phyloP scores from a whole-genome alignment of 2,888 invertebrate genomes.

The Eledone cirrhosa region DNA sequence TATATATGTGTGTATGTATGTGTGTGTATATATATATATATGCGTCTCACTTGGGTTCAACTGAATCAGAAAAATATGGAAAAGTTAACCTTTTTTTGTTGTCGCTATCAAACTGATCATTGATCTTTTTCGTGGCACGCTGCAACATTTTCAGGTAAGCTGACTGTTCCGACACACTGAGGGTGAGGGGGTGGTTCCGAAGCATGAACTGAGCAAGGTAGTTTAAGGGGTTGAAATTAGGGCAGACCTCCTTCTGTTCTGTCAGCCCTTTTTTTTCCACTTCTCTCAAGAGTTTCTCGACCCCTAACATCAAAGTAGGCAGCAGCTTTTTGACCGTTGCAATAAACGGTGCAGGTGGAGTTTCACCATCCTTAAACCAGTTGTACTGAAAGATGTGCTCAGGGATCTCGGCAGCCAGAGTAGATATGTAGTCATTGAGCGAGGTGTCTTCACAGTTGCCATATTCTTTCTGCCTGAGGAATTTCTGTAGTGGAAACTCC shows the following conservation, averaged over 20 bases:
- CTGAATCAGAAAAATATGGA: constrained; percentile 55
- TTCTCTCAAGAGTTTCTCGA: constrained; percentile 65
- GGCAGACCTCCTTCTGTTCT: constrained; percentile 50
- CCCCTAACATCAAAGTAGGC: constrained; percentile 65
- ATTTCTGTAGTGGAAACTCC: no score
- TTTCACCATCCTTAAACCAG: no score
- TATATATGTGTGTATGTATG: not conserved
- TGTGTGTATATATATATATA: no score
- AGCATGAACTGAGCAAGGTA: constrained; percentile 66
- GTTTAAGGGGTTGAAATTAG: constrained; percentile 67
- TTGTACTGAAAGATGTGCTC: constrained; percentile 50
- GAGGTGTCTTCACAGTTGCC: no score
- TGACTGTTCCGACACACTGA: constrained; percentile 66
- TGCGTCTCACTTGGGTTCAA: no score
- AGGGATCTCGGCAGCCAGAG: constrained; percentile 62
- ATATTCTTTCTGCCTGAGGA: no score
- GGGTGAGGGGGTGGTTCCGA: constrained; percentile 66
- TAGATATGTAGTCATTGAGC: constrained; percentile 21
- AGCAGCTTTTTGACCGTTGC: constrained; percentile 60
- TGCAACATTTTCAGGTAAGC: constrained; percentile 65
- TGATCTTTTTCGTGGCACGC: constrained; percentile 61
- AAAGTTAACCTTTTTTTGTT: constrained; percentile 64
- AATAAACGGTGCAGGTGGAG: no score
- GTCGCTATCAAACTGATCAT: constrained; percentile 61
- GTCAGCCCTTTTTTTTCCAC: constrained; percentile 61